phyloP scores from a whole-genome alignment of 2,113 vertebrate species.

The Pseudorhombus dupliciocellatus region DNA sequence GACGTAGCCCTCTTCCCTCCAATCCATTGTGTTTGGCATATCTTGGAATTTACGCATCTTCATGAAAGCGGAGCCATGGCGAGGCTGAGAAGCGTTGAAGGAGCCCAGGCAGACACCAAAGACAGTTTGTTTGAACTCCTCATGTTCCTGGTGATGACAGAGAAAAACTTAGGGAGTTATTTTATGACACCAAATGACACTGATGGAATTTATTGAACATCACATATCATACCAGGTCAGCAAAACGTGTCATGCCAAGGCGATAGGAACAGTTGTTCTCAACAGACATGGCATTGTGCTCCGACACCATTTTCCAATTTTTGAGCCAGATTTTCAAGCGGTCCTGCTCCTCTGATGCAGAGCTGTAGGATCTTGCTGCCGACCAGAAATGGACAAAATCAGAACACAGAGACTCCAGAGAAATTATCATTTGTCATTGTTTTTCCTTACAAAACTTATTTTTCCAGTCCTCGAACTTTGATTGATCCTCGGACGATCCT shows the following conservation, averaged over 20 bases:
- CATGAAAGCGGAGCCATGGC: slow-evolving; percentile 59
- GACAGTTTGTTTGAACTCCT: slow-evolving; percentile 71
- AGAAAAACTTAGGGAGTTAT: neutral
- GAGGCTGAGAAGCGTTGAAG: slow-evolving; percentile 72
- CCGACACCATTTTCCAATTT: slow-evolving; percentile 78
- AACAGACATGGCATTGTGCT: slow-evolving; percentile 82
- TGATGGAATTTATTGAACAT: neutral
- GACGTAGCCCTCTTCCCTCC: slow-evolving; percentile 79
- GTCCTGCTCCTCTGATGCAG: slow-evolving; percentile 68
- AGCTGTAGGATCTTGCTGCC: slow-evolving; percentile 74
- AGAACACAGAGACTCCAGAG: neutral
- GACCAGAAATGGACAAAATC: neutral
- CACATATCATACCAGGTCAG: slow-evolving; percentile 76
- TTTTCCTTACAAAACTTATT: slow-evolving; percentile 79
- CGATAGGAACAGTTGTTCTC: slow-evolving; percentile 80
- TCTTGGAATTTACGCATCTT: neutral
- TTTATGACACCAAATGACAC: no score
- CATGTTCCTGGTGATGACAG: slow-evolving; percentile 68
- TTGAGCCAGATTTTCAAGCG: slow-evolving; percentile 71
- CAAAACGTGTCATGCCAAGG: slow-evolving; percentile 82
- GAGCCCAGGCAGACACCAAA: slow-evolving; percentile 67
- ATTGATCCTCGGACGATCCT: no score
- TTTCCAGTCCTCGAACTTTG: slow-evolving; percentile 82
- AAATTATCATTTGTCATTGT: no score
- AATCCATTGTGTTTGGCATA: slow-evolving; percentile 73